phyloP scores from a whole-genome alignment of 1,140 invertebrate genomes.

The Microplitis mediator region DNA sequence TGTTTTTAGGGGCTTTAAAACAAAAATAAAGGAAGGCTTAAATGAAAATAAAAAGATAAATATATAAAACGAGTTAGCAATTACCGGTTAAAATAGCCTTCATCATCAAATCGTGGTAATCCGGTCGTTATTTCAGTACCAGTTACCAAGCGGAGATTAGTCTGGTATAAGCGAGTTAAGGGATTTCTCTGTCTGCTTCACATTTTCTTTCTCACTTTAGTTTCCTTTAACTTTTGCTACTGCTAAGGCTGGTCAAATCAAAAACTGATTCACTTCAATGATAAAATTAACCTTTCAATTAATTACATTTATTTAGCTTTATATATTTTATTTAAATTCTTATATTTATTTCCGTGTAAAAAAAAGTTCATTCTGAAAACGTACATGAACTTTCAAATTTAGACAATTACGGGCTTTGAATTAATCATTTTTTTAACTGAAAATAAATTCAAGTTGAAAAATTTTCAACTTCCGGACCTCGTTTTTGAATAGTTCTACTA shows the following conservation, averaged over 20 bases:
- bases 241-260: neutral
- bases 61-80: conserved; percentile 8
- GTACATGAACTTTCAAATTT: too few species aligned
- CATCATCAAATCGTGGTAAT: neutral
- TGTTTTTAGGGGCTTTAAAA: neutral
- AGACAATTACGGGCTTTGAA: too few species aligned
- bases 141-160: neutral
- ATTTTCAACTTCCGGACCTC: too few species aligned
- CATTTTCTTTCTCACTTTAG: neutral
- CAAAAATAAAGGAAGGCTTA: neutral
- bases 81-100: conserved; percentile 1
- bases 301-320: neutral
- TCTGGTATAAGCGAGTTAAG: conserved; percentile 1
- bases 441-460: too few species aligned
- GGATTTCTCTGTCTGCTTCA: neutral
- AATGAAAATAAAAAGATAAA: neutral
- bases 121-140: conserved; percentile 3
- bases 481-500: too few species aligned
- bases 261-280: neutral
- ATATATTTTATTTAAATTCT: too few species aligned
- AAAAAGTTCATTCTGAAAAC: too few species aligned
- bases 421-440: too few species aligned
- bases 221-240: neutral
- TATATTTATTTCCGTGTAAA: too few species aligned
- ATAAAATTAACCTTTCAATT: neutral